phyloP scores from a whole-genome alignment of 2,888 invertebrate genomes.

The Ormyrus rosae region DNA sequence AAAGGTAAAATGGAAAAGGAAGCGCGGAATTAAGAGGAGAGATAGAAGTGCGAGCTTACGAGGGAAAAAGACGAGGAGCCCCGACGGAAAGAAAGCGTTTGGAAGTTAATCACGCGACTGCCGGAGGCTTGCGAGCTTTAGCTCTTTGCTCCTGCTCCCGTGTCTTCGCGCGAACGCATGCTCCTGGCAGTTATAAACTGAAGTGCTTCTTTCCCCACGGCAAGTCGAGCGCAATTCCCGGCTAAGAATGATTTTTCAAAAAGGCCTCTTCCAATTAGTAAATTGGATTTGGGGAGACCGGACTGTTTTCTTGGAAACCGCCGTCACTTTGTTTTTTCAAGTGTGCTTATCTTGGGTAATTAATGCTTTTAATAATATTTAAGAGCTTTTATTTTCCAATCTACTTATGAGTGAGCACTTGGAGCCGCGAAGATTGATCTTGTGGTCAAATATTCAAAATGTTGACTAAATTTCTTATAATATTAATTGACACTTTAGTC shows the following conservation, averaged over 20 bases:
- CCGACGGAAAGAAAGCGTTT: conserved; percentile 57
- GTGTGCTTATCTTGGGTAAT: too few species aligned
- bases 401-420: too few species aligned
- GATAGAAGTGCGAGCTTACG: conserved; percentile 26
- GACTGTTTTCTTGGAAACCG: too few species aligned
- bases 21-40: conserved; percentile 14
- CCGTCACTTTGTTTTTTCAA: too few species aligned
- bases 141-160: conserved; percentile 54
- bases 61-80: conserved; percentile 16
- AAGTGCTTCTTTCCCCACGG: conserved; percentile 22
- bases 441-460: too few species aligned
- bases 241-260: conserved; percentile 34
- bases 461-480: too few species aligned
- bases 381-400: too few species aligned
- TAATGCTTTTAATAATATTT: too few species aligned
- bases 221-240: neutral
- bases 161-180: conserved; percentile 56
- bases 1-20: conserved; percentile 7
- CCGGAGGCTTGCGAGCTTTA: conserved; percentile 63
- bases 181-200: conserved; percentile 63
- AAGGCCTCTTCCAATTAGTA: conserved; percentile 17
- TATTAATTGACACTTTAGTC: too few species aligned
- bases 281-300: neutral
- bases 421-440: too few species aligned
- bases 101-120: conserved; percentile 65